A percentile compares a stretch with the other conserved stretches of the same genome.
Conservation (phyloP, 1,140 invertebrate species). For the Sitophilus oryzae region DNA sequence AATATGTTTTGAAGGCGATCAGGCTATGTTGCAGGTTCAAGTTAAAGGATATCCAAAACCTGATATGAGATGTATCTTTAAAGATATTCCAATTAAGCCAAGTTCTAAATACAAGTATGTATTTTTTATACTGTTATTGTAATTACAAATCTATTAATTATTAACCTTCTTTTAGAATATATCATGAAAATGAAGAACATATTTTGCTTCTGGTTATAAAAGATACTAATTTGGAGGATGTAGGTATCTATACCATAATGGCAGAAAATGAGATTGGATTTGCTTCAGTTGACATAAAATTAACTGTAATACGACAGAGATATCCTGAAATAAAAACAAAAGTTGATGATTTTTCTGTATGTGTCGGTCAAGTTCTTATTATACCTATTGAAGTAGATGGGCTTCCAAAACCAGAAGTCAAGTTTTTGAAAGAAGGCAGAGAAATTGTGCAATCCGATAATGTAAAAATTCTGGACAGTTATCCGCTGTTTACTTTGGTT, state of each 20-base stretch:
- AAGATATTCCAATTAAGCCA: slow-evolving; percentile 19
- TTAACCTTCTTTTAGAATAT: slow-evolving; percentile 8
- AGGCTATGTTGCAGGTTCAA: slow-evolving; percentile 21
- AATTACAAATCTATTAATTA: not conserved
- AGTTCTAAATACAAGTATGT: slow-evolving; percentile 23
- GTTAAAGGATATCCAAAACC: slow-evolving; percentile 22
- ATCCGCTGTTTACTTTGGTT: slow-evolving; percentile 12
- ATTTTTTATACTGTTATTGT: not conserved
- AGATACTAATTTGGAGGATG: slow-evolving; percentile 17
- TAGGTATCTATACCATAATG: slow-evolving; percentile 19
- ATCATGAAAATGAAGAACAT: slow-evolving; percentile 21
- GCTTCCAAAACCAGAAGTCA: slow-evolving; percentile 15
- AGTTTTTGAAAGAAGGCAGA: slow-evolving; percentile 18
- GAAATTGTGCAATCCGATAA: slow-evolving; percentile 6
- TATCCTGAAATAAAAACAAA: slow-evolving; percentile 17
- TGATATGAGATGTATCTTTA: slow-evolving; percentile 21
- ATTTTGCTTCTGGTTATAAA: slow-evolving; percentile 20
- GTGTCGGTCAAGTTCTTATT: slow-evolving; percentile 12
- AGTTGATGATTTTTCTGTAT: slow-evolving; percentile 19
- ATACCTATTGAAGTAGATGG: slow-evolving; percentile 18
- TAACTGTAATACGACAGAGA: slow-evolving; percentile 19
- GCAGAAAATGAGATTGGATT: slow-evolving; percentile 23
- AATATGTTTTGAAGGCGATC: slow-evolving; percentile 15
- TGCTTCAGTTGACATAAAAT: slow-evolving; percentile 14
- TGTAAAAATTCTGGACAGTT: slow-evolving; percentile 8